Percentiles rank a stretch among this genome's conserved stretches.
phyloP scores from a whole-genome alignment of 53 echinoderm and acorn worm genomes.

The Luidia sarsii region DNA sequence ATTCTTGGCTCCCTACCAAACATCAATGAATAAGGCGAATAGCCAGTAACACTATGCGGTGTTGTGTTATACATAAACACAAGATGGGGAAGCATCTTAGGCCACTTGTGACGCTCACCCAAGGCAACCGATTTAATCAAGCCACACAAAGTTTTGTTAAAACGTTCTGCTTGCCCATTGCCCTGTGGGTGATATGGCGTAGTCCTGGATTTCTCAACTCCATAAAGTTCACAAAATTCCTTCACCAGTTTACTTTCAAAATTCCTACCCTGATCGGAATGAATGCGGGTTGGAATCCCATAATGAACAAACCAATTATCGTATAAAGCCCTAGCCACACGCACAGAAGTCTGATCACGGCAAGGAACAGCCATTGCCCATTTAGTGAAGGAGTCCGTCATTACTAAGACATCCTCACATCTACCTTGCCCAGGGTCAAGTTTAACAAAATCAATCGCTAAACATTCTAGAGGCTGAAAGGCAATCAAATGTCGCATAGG shows the following conservation, averaged over 20 bases:
- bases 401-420: conserved; percentile 62
- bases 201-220: conserved; percentile 18
- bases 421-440: conserved; percentile 23
- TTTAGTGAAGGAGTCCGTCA: conserved; percentile 66
- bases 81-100: background rate
- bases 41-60: conserved; percentile 16
- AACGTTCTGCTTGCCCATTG: conserved; percentile 28
- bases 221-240: conserved; percentile 28
- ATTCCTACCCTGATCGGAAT: conserved; percentile 77
- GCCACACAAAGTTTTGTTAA: conserved; percentile 23
- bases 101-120: background rate
- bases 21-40: background rate
- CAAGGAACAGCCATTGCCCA: conserved; percentile 71
- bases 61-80: conserved; percentile 16
- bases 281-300: conserved; percentile 68
- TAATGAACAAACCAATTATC: conserved; percentile 72
- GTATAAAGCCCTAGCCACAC: conserved; percentile 62
- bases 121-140: background rate
- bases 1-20: conserved; percentile 19
- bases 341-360: conserved; percentile 61
- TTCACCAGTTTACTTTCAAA: conserved; percentile 71
- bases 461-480: conserved; percentile 59
- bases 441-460: conserved; percentile 54
- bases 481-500: conserved; percentile 54
- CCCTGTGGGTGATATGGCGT: conserved; percentile 40